Base-by-base conservation (phyloP, 1,140 invertebrate genomes). In the Gonatopus flavifemur region DNA sequence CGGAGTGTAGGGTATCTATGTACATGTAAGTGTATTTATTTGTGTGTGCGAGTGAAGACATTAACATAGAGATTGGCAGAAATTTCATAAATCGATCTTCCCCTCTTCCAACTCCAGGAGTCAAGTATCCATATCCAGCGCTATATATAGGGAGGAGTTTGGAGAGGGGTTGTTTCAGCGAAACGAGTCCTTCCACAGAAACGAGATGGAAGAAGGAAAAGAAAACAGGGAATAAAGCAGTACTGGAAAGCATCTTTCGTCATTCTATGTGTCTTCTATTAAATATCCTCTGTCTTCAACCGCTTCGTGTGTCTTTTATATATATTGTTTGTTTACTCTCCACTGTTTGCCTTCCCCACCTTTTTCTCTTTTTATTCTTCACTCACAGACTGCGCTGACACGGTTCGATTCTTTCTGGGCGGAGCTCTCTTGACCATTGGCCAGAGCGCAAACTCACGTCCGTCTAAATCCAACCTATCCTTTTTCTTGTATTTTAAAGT, bases 1-100 rank as follows among this genome's bases (percentile, higher is more conserved):
- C 31, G 42, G 47, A n/a, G n/a, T n/a, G n/a, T n/a, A n/a, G n/a
- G n/a, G 6, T 12, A 22, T 16, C 15, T n/a, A 15, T 20, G 13
- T 20, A 20, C 42, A 33, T 6, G 20, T 10, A 19, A 4, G 16
- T 19, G 35, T 7, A 7, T 30, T 30, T 30, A 30, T 7, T 43
- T 22, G 55, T 44, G n/a, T n/a, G n/a, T n/a, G n/a, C n/a, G n/a
- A n/a, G n/a, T n/a, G n/a, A n/a, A n/a, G 49, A 54, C 66, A 78
- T 78, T 76, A 76, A 77, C 74, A 77, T 75, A 73, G 74, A 77
- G 72, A 78, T 77, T 78, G 74, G 74, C 76, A 75, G 54, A 50
- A 72, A 70, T 72, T 55, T 76, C 72, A 68, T 74, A 66, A 70
- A 77, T 78, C 68, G 76, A 78, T 78, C 66, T 71, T 57, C 66